These are phyloP conservation scores for Ganaspis brasiliensis DNA, from an alignment of 2,888 invertebrate genomes.

Conservation along the genomic window DNA sequence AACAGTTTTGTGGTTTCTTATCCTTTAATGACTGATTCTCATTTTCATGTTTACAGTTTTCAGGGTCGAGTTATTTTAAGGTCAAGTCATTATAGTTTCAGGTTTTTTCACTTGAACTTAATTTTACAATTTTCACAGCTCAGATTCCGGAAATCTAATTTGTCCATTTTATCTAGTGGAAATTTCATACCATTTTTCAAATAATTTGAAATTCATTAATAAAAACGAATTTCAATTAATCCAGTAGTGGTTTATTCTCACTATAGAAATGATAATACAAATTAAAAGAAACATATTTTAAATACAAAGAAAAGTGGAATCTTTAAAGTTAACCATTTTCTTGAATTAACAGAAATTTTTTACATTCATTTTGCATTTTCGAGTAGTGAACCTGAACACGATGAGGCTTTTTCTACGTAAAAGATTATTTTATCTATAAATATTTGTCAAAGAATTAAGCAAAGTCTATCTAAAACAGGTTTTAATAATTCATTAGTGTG, in stretches of 20 bases:
- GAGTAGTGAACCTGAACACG: neutral
- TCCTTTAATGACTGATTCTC: slow-evolving; percentile 12
- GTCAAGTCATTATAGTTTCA: neutral
- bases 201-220: no score
- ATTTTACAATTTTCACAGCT: neutral
- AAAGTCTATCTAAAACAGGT: neutral
- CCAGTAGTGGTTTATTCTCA: no score
- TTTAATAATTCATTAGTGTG: neutral
- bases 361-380: neutral
- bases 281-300: neutral
- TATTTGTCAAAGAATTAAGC: neutral
- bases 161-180: no score
- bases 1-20: slow-evolving; percentile 29
- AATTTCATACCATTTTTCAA: no score
- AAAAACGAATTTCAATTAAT: no score
- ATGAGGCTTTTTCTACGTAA: neutral
- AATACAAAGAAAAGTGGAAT: neutral
- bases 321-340: no score
- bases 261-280: no score
- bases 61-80: neutral
- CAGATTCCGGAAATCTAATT: neutral
- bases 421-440: slow-evolving; percentile 4
- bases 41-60: slow-evolving; percentile 6
- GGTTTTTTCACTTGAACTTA: neutral
- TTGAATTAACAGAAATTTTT: neutral